Evolutionary conservation across 2,888 invertebrate species (phyloP).

Genomic region (Pyrrhosoma nymphula): DNA sequence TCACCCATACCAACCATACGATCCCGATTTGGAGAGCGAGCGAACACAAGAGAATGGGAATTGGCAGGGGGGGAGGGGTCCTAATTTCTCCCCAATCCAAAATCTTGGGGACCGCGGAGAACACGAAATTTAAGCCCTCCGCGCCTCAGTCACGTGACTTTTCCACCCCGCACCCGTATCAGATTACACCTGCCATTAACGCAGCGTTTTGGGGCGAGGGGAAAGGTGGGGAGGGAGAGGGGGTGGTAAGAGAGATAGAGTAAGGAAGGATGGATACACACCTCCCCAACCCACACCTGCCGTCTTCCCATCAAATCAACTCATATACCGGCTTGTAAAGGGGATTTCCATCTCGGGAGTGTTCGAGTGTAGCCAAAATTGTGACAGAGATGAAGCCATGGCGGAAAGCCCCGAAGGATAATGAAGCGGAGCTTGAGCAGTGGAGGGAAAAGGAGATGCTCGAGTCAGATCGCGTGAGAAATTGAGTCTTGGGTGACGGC

Average conservation of each 20-base stretch:
- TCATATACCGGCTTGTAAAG: not conserved
- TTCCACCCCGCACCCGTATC: not conserved
- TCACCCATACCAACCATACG: too few relatives aligned
- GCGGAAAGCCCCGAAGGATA: not conserved
- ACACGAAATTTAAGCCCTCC: not conserved
- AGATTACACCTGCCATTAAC: conserved; percentile 10
- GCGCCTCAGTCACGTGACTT: not conserved
- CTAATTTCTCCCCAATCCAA: not conserved
- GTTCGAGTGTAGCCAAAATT: conserved; percentile 7
- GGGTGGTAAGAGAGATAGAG: not conserved
- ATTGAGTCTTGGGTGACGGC: not conserved
- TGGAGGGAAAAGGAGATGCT: not conserved
- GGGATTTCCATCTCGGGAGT: not conserved
- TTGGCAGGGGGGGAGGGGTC: not conserved
- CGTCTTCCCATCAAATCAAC: conserved; percentile 34
- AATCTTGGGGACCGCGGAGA: not conserved
- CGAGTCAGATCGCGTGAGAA: conserved; percentile 6
- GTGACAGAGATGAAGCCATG: not conserved
- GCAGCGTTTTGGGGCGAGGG: not conserved
- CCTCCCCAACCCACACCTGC: not conserved
- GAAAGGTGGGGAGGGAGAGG: not conserved
- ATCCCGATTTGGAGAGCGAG: not conserved
- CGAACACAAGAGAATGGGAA: not conserved
- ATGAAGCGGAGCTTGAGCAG: not conserved
- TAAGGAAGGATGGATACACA: not conserved